phyloP scores from a whole-genome alignment of 2,797 vertebrate genomes.

The Nannoperca australis region DNA sequence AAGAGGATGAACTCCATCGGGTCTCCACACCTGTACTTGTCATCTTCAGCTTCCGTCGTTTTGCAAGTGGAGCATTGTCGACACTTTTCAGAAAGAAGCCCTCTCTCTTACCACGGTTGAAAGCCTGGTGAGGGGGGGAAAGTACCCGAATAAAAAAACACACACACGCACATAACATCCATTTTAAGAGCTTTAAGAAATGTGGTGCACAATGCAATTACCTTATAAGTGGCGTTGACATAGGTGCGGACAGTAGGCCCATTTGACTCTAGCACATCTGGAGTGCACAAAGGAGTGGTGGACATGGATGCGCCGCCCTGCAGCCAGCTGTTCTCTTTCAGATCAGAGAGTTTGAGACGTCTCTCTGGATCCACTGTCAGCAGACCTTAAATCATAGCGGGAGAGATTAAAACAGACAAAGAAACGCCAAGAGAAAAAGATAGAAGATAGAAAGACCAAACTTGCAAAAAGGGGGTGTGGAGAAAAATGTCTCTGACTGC shows the following conservation, averaged over 20 bases:
- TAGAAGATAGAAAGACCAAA: neutral
- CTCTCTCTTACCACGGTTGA: conserved; percentile 92
- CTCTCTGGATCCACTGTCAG: conserved; percentile 91
- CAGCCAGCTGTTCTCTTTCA: conserved; percentile 92
- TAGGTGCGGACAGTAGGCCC: conserved; percentile 92
- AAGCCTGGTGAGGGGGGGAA: conserved; percentile 82
- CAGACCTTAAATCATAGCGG: conserved; percentile 81
- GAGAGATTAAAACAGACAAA: neutral
- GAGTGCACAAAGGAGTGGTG: conserved; percentile 93
- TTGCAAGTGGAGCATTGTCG: conserved; percentile 94
- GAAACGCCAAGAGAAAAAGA: conserved; percentile 5
- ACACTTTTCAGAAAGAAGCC: conserved; percentile 96
- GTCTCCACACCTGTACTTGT: conserved; percentile 90
- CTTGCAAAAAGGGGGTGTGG: neutral
- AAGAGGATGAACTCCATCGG: conserved; percentile 89
- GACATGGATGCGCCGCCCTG: conserved; percentile 91
- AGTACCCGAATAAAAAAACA: neutral
- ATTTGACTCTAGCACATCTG: conserved; percentile 92
- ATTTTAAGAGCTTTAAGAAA: neutral
- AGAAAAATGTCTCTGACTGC: conserved; percentile 1
- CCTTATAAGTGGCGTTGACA: conserved; percentile 94
- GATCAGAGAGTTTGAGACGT: conserved; percentile 90
- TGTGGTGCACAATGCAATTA: conserved; percentile 48
- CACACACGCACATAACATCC: neutral
- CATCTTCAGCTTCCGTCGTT: conserved; percentile 93